These are phyloP conservation scores for Neelides sp. DNA, from an alignment of 1,140 invertebrate species.

Conservation along the genomic window DNA sequence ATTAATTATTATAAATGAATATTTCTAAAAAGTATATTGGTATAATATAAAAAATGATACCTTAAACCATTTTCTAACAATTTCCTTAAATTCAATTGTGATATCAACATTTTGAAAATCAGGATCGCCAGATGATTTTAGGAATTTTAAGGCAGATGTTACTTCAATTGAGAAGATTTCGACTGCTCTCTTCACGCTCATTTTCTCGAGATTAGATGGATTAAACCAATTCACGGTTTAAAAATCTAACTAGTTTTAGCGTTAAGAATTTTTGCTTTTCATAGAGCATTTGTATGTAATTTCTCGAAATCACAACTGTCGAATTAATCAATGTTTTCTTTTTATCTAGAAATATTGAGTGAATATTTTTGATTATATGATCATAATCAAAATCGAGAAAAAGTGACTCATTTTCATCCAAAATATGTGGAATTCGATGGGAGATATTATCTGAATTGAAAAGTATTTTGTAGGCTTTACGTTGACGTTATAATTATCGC, in stretches of 20 bases:
- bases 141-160: background rate
- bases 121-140: background rate
- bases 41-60: no score
- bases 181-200: slow-evolving; percentile 3
- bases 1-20: no score
- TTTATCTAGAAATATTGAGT: slow-evolving; percentile 18
- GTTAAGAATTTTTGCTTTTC: background rate
- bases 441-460: slow-evolving; percentile 1
- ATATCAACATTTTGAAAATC: background rate
- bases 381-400: slow-evolving; percentile 17
- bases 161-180: slow-evolving; percentile 5
- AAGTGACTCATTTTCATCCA: slow-evolving; percentile 5
- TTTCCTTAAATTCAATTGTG: background rate
- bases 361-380: slow-evolving; percentile 24
- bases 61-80: no score
- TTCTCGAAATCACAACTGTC: background rate
- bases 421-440: slow-evolving; percentile 11
- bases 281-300: background rate
- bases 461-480: slow-evolving; percentile 8
- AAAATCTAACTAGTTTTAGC: background rate
- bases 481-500: slow-evolving; percentile 12
- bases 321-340: background rate
- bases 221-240: slow-evolving; percentile 7
- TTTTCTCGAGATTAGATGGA: slow-evolving; percentile 10
- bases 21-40: no score